A percentile compares a stretch with the other conserved stretches of the same genome.
phyloP scores from a whole-genome alignment of 2,797 vertebrate genomes.

The Xenopus petersii region DNA sequence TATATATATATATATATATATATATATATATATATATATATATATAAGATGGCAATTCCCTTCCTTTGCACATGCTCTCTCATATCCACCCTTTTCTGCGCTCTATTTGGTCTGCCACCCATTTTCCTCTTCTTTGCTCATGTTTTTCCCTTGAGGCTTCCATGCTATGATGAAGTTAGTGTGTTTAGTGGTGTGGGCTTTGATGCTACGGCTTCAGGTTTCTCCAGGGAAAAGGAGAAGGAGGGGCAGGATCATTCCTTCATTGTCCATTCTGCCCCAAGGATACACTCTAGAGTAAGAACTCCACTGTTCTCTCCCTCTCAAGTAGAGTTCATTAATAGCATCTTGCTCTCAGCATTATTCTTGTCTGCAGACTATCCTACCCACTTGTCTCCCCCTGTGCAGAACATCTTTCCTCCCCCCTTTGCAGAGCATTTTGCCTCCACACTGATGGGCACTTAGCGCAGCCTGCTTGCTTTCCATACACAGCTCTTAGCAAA shows the following conservation, averaged over 20 bases:
- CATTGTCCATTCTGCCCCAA: constrained; percentile 2
- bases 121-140: constrained; percentile 1
- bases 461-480: not conserved
- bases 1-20: too few relatives aligned
- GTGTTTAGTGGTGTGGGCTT: not conserved
- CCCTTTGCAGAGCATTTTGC: not conserved
- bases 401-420: too few relatives aligned
- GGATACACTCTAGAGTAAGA: constrained; percentile 5
- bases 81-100: too few relatives aligned
- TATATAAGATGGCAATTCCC: too few relatives aligned
- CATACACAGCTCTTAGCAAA: not conserved
- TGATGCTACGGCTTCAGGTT: not conserved
- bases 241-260: not conserved
- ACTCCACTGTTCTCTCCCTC: not conserved
- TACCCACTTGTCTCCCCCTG: not conserved
- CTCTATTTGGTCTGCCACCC: not conserved
- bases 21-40: too few relatives aligned
- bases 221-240: not conserved
- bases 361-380: not conserved
- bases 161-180: too few relatives aligned
- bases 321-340: not conserved
- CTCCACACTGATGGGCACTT: not conserved
- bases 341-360: constrained; percentile 3
- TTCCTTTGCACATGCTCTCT: too few relatives aligned
- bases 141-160: not conserved